Base-by-base conservation (phyloP, 37 sponge, comb jelly and placozoan species). In the Geodia barretti region DNA sequence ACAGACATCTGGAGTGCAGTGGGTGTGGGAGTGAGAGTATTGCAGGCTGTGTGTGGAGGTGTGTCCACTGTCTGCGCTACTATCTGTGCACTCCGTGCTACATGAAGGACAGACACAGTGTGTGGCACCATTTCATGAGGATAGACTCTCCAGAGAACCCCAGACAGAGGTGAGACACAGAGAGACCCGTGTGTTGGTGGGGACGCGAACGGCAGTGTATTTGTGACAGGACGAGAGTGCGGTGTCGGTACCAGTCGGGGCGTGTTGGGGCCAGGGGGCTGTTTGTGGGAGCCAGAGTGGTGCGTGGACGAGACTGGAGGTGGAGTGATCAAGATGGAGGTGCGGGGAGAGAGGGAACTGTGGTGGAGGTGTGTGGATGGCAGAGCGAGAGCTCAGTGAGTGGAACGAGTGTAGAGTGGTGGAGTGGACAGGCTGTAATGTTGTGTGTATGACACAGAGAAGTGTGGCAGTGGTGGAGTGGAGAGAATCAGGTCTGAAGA, bases 71-170 rank as follows among this genome's bases (percentile, higher is more conserved):
- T 81, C 74, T 64, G 21, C 89, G 86, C 40, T 94, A 76, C 69
- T 87, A 94, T 60, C 73, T 95, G 29, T 95, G 96, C 59, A 84
- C 88, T 4, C 41, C 63, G 23, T 95, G 96, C 76, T 95, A 95
- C 88, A 86, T 84, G 88, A 72, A 64, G 0, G 90, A 77, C 36
- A 92, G 86, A 62, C 96, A 95, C 83, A 70, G 73, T n/a, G 25
- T 84, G n/a, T 80, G 84, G 61, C 96, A 95, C 80, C 26, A 73
- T 20, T 95, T 95, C 78, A 59, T 64, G 4, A 70, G 89, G 68
- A 64, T 54, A n/a, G n/a, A n/a, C n/a, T n/a, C n/a, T n/a, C n/a
- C n/a, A n/a, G n/a, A n/a, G n/a, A n/a, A n/a, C n/a, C n/a, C n/a
- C n/a, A n/a, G n/a, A n/a, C n/a, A n/a, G n/a, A n/a, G n/a, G n/a